These are phyloP conservation scores for Pipistrellus kuhlii DNA, from an alignment of 2,797 vertebrate species.

Conservation along the genomic window DNA sequence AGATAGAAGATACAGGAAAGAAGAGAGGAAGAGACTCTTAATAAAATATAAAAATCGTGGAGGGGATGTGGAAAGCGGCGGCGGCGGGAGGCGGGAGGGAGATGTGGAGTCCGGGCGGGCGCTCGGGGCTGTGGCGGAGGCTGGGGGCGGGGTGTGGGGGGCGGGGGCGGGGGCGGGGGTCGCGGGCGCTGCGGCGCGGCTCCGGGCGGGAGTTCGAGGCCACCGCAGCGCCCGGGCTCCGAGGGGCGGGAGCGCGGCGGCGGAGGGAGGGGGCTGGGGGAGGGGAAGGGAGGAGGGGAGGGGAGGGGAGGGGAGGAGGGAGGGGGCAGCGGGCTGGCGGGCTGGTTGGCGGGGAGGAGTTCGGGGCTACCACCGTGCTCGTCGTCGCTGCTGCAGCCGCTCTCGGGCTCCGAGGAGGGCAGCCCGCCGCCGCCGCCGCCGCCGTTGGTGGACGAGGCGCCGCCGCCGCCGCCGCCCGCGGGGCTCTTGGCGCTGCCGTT, in stretches of 20 bases:
- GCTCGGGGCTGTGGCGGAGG: constrained; percentile 62
- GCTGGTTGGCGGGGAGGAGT: constrained; percentile 75
- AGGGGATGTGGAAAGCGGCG: neutral
- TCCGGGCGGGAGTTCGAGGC: constrained; percentile 75
- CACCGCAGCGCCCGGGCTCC: constrained; percentile 76
- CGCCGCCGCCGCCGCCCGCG: constrained; percentile 84
- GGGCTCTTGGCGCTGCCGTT: constrained; percentile 94
- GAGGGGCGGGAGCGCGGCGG: constrained; percentile 71
- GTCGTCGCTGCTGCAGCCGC: constrained; percentile 97
- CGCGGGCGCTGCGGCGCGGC: constrained; percentile 72
- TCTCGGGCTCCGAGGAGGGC: constrained; percentile 90
- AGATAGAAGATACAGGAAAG: constrained; percentile 11
- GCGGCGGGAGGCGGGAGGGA: constrained; percentile 63
- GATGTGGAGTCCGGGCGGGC: constrained; percentile 70
- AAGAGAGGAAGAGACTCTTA: constrained; percentile 76
- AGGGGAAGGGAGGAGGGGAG: constrained; percentile 59
- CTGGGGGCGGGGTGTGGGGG: constrained; percentile 52
- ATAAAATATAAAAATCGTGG: constrained; percentile 64
- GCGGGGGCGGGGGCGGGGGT: constrained; percentile 58
- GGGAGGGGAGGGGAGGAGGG: neutral
- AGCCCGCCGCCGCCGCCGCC: constrained; percentile 87
- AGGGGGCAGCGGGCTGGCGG: constrained; percentile 59
- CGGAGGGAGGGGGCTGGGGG: constrained; percentile 64
- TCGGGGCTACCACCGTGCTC: constrained; percentile 96
- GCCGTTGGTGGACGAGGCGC: constrained; percentile 87